Base-by-base conservation (phyloP, 2,113 vertebrate species). In the Scortum barcoo region DNA sequence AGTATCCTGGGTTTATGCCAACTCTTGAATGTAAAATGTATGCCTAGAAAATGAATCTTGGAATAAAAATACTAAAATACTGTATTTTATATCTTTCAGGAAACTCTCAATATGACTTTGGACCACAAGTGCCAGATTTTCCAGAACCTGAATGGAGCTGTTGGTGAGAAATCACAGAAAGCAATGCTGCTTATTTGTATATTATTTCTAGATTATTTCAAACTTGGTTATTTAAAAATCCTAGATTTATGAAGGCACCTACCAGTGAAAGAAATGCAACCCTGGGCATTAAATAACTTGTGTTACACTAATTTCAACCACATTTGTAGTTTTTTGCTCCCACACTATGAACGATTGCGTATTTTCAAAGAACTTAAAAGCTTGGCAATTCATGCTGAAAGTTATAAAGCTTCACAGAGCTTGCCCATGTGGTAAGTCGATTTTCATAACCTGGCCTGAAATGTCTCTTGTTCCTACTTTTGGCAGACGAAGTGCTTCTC, bases 91-190 rank as follows among this genome's bases (percentile, higher is more conserved):
- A 13, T 84, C 51, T 95, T 93, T 91, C 91, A 99, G 98, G 95
- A 96, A 88, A 92, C 30, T 62, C 88, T 98, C 82, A 99, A 99
- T 87, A 97, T 99, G 91, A 99, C 97, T 66, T 90, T 99, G 95
- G 98, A 99, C 92, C 98, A 99, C 93, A 98, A 96, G 90, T 99
- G 97, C 91, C 93, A 95, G 86, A 98, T 99, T 95, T 99, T 99
- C 92, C 98, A 99, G 93, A 96, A 97, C 78, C 90, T 99, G 78
- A 98, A 99, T 69, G 98, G 97, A 80, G 98, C 98, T 63, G 83
- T 97, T 82, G 98, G 98, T 99, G 94, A 96, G 97, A 86, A 53
- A 78, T 78, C 36, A 44, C 56, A 87, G 28, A 65, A 78, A 72
- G 12, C 42, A 0, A 22, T 24, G 16, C 58, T 72, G 4, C 3